Evolutionary conservation across 92 coral and sea anemone species (phyloP).

Genomic region (Paramuricea clavata): DNA sequence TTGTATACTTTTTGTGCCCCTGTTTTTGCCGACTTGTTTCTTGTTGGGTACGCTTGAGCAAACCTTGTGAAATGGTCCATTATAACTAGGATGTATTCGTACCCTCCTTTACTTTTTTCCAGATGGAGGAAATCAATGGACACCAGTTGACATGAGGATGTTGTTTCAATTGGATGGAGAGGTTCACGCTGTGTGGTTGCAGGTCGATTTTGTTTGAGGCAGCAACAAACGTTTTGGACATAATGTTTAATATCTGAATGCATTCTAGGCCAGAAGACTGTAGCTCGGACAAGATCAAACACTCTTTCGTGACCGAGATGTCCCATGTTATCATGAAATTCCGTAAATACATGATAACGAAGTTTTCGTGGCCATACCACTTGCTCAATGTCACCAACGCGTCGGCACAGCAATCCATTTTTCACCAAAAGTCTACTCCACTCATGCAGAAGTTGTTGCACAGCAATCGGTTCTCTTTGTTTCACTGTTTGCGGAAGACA

Average conservation of each 20-base stretch:
- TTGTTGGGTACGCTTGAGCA: conserved; percentile 16
- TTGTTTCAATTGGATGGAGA: neutral
- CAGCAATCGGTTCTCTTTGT: neutral
- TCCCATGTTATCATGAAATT: conserved; percentile 32
- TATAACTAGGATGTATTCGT: conserved; percentile 21
- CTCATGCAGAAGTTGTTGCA: conserved; percentile 14
- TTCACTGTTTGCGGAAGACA: neutral
- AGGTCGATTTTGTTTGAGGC: conserved; percentile 28
- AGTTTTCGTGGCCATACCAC: conserved; percentile 23
- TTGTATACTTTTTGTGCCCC: conserved; percentile 28
- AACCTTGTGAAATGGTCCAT: conserved; percentile 17
- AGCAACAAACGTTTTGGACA: conserved; percentile 22
- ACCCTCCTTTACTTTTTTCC: conserved; percentile 33
- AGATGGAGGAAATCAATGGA: conserved; percentile 29
- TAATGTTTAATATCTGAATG: conserved; percentile 15
- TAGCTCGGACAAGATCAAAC: conserved; percentile 16
- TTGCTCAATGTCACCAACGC: conserved; percentile 1
- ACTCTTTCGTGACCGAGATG: conserved; percentile 37
- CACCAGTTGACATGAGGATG: conserved; percentile 6
- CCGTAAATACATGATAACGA: neutral
- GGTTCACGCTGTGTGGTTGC: conserved; percentile 6
- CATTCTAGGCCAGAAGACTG: conserved; percentile 13
- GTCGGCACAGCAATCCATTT: conserved; percentile 2
- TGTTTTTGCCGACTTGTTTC: conserved; percentile 33
- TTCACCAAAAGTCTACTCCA: conserved; percentile 23